These are phyloP conservation scores for Loripinus fragilis DNA, from an alignment of 2,888 invertebrate genomes.

Conservation along the genomic window DNA sequence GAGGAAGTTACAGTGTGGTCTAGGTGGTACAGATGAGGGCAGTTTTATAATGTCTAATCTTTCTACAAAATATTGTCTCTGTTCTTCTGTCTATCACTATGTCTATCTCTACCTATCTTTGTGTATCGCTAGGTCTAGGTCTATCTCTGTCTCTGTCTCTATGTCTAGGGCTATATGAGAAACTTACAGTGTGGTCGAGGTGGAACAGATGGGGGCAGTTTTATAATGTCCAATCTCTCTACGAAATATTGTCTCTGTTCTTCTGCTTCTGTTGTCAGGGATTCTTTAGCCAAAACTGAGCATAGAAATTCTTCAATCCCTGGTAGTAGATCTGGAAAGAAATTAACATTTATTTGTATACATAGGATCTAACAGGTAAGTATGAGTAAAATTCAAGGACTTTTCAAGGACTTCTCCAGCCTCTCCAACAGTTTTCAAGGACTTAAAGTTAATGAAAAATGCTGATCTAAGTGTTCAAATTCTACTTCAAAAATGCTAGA, in stretches of 20 bases:
- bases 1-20: constrained; percentile 61
- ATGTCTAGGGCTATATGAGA: too few species aligned
- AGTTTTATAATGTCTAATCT: constrained; percentile 77
- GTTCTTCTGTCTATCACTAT: too few species aligned
- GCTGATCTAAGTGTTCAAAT: too few species aligned
- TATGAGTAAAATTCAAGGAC: too few species aligned
- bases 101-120: too few species aligned
- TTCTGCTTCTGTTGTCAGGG: constrained; percentile 73
- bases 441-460: too few species aligned
- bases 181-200: constrained; percentile 68
- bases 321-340: constrained; percentile 76
- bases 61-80: constrained; percentile 77
- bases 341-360: not conserved
- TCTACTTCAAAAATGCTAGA: too few species aligned
- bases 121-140: too few species aligned
- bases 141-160: too few species aligned
- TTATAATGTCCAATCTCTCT: constrained; percentile 77
- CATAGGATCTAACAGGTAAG: too few species aligned
- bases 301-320: constrained; percentile 78
- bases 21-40: constrained; percentile 76
- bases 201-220: constrained; percentile 77
- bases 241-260: constrained; percentile 76
- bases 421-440: too few species aligned
- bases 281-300: constrained; percentile 71
- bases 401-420: too few species aligned